phyloP scores from a whole-genome alignment of 2,113 vertebrate genomes.

The Protobothrops mucrosquamatus region DNA sequence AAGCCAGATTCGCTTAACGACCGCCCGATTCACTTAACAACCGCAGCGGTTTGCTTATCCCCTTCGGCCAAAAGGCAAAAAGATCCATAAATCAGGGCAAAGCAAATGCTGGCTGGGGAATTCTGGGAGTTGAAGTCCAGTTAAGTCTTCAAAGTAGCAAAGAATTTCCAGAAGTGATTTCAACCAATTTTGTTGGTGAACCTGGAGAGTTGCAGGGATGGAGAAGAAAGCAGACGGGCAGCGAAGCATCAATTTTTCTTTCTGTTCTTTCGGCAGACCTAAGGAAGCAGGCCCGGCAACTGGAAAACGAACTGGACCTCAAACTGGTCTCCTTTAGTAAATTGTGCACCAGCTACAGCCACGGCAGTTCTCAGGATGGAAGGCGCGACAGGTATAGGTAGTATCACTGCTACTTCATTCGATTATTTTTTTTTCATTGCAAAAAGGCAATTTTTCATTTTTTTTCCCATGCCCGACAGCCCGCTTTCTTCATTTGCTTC shows the following conservation, averaged over 20 bases:
- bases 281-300: conserved; percentile 93
- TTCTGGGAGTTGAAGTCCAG: not conserved
- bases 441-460: not conserved
- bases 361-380: conserved; percentile 80
- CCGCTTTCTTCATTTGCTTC: not conserved
- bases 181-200: no score
- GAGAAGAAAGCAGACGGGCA: not conserved
- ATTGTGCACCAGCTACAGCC: conserved; percentile 93
- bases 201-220: not conserved
- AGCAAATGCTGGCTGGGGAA: no score
- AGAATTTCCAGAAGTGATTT: not conserved
- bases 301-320: conserved; percentile 96
- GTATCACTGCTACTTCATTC: conserved; percentile 57
- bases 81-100: no score
- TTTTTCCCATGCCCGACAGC: no score
- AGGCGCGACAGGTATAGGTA: conserved; percentile 92
- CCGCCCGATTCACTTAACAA: no score
- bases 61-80: no score
- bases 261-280: conserved; percentile 74
- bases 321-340: conserved; percentile 99
- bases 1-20: no score
- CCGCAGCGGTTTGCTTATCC: no score
- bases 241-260: not conserved
- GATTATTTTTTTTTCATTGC: not conserved
- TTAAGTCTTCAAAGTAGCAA: no score